Evolutionary conservation across 2,888 invertebrate genomes (phyloP).

Genomic region (Tenthredo notha): DNA sequence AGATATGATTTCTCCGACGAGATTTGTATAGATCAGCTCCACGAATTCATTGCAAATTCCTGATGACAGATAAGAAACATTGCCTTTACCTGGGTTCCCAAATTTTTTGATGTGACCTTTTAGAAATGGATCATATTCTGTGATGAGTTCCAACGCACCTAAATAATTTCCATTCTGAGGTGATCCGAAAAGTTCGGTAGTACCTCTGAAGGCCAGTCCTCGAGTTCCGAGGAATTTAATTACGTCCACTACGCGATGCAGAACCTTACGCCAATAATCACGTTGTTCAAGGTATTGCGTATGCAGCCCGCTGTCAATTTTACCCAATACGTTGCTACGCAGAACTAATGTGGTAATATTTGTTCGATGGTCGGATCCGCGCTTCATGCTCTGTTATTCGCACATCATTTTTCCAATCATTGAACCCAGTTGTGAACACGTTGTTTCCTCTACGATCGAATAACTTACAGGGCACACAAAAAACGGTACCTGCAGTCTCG

Average conservation of each 20-base stretch:
- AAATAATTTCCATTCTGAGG: slow-evolving; percentile 67
- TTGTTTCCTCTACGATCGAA: slow-evolving; percentile 57
- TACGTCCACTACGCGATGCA: slow-evolving; percentile 64
- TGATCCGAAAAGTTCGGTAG: slow-evolving; percentile 61
- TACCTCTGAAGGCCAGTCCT: slow-evolving; percentile 63
- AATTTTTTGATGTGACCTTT: slow-evolving; percentile 63
- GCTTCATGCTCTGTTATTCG: slow-evolving; percentile 54
- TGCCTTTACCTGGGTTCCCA: slow-evolving; percentile 66
- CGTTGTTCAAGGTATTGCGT: slow-evolving; percentile 56
- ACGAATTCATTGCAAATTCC: slow-evolving; percentile 59
- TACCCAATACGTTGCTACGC: slow-evolving; percentile 42
- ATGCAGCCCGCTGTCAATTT: slow-evolving; percentile 56
- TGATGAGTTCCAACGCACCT: slow-evolving; percentile 66
- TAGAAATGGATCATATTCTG: slow-evolving; percentile 68
- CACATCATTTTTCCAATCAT: slow-evolving; percentile 62
- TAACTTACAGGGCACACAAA: slow-evolving; percentile 58
- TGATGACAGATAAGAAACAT: slow-evolving; percentile 66
- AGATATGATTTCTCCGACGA: slow-evolving; percentile 39
- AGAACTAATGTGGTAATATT: slow-evolving; percentile 54
- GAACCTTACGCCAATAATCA: slow-evolving; percentile 63
- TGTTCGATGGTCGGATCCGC: slow-evolving; percentile 51
- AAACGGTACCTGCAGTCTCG: slow-evolving; percentile 22
- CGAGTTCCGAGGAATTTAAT: slow-evolving; percentile 60
- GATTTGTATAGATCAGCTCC: slow-evolving; percentile 53
- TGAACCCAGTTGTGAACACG: slow-evolving; percentile 60